Evolutionary conservation across 1,140 invertebrate species (phyloP), one percentile per base, ranked within the genome.

Genomic region (Sweltsa coloradensis): DNA sequence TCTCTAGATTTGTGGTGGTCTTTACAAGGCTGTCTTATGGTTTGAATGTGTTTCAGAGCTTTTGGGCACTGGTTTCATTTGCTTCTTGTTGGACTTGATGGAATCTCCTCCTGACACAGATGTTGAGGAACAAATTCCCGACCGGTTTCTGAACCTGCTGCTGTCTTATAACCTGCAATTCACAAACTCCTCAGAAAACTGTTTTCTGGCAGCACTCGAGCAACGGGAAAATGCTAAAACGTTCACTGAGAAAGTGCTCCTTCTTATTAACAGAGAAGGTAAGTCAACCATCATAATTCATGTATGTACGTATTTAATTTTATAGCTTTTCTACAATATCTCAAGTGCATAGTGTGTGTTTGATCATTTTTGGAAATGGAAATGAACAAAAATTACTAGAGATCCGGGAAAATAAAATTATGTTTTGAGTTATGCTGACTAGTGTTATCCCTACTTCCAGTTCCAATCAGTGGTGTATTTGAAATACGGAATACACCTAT

Each of bases 111-210:
- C 79, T 3, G 78, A 82, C 47, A 78, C 78, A 19, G 83, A 84
- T 53, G 69, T 79, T 34, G 82, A 86, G 47, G 87, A 91, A 59
- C 73, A 82, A 50, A 79, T 90, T 34, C 78, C 82, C 0, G 88
- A 93, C 60, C 62, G 83, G 46, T 86, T 91, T 56, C 69, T 91
- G n/a, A 83, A 81, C 46, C 63, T 93, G 16, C 72, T 94, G 36
- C 68, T 94, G 16, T 82, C 89, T 0, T 91, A 87, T 59, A 94
- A 94, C 69, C 69, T 94, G 14, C 90, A 95, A 61, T 90, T 91
- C 57, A 61, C 63, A 21, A 61, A 62, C 23, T 60, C 65, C 14
- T 63, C 70, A 7, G 77, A 83, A 43, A 92, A 91, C 65, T 65
- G 89, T 5, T 73, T 91, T 5, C 65, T 94, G 18, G 74, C 80